Evolutionary conservation across 2,888 invertebrate species (phyloP).

Genomic region (Agrochola circellaris): DNA sequence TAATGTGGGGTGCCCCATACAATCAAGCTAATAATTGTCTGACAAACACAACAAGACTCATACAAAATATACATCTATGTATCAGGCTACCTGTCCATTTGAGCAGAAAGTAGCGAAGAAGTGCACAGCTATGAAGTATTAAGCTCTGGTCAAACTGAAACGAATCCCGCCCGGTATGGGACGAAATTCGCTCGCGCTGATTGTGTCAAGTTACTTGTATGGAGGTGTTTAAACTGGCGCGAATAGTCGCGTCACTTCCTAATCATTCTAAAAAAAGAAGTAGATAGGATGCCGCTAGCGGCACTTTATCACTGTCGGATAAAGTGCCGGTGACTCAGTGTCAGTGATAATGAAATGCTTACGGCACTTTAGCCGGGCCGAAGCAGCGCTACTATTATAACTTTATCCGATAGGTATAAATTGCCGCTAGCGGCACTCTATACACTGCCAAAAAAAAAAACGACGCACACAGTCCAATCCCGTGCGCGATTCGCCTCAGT

Average conservation of each 20-base stretch:
- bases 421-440: too few relatives aligned
- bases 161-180: not conserved
- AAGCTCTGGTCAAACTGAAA: not conserved
- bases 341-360: too few relatives aligned
- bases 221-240: not conserved
- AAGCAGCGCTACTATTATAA: too few relatives aligned
- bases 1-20: not conserved
- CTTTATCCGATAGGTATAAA: too few relatives aligned
- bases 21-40: slow-evolving; percentile 18
- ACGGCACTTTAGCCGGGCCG: too few relatives aligned
- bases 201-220: not conserved
- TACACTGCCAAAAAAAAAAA: not conserved
- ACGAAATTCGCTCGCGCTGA: not conserved
- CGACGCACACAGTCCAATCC: not conserved
- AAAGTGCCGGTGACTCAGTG: too few relatives aligned
- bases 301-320: too few relatives aligned
- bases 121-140: not conserved
- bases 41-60: slow-evolving; percentile 42
- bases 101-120: not conserved
- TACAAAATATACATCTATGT: slow-evolving; percentile 48
- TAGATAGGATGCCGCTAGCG: too few relatives aligned
- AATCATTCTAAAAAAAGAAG: too few relatives aligned
- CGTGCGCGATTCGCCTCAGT: not conserved
- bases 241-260: too few relatives aligned
- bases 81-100: slow-evolving; percentile 5